Evolutionary conservation across 2,113 vertebrate species (phyloP).

Genomic region (Microtus pennsylvanicus): DNA sequence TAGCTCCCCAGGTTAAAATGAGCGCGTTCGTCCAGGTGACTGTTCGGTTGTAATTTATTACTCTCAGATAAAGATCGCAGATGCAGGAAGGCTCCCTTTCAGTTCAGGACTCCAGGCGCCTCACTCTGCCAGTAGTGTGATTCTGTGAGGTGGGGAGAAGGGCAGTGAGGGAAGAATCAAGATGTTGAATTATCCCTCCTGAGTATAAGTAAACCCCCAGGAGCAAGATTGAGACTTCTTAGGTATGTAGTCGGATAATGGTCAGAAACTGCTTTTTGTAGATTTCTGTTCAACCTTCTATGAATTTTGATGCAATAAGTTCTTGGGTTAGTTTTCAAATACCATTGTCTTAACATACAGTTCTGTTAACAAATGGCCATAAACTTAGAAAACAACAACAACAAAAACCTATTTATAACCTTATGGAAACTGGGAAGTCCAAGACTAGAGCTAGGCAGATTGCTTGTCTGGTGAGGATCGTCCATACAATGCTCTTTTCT

Average conservation of each 20-base stretch:
- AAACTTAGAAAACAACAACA: background rate
- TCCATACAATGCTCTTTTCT: background rate
- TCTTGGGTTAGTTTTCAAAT: conserved; percentile 16
- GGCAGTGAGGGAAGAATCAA: background rate
- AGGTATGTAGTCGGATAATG: background rate
- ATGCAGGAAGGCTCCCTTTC: background rate
- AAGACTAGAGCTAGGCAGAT: background rate
- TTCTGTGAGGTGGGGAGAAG: conserved; percentile 28
- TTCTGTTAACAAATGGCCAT: background rate
- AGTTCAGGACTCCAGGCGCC: background rate
- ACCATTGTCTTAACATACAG: background rate
- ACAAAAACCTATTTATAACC: background rate
- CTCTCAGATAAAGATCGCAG: background rate
- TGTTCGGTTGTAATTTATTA: conserved; percentile 34
- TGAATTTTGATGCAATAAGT: background rate
- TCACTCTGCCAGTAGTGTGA: conserved; percentile 27
- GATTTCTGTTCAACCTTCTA: background rate
- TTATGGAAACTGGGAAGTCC: background rate
- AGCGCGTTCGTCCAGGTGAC: background rate
- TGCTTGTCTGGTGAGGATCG: background rate
- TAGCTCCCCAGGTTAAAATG: background rate
- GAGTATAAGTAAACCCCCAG: background rate
- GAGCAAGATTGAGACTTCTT: conserved; percentile 14
- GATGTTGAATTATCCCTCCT: background rate
- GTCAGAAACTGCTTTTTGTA: background rate